These are phyloP conservation scores for Trissolcus brochymenae DNA, from an alignment of 2,888 invertebrate species.

Conservation along the genomic window DNA sequence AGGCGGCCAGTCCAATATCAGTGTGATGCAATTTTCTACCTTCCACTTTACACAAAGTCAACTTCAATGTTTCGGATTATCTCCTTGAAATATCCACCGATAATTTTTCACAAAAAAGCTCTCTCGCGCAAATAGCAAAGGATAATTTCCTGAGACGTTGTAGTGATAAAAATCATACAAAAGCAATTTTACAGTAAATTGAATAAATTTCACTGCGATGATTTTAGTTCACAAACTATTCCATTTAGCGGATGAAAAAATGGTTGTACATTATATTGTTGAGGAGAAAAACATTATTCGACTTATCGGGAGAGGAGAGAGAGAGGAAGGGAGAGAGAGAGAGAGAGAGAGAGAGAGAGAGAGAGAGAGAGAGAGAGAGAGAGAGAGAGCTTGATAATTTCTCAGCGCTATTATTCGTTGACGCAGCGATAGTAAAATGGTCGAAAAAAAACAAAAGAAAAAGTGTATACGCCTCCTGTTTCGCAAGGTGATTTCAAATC, in stretches of 20 bases:
- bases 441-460: constrained; percentile 7
- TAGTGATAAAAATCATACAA: constrained; percentile 34
- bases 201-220: constrained; percentile 31
- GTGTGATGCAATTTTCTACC: constrained; percentile 53
- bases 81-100: constrained; percentile 57
- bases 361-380: too few species aligned
- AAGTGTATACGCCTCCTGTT: constrained; percentile 11
- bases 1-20: constrained; percentile 56
- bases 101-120: constrained; percentile 48
- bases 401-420: constrained; percentile 1
- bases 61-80: constrained; percentile 61
- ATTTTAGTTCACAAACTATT: constrained; percentile 18
- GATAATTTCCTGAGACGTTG: constrained; percentile 35
- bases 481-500: constrained; percentile 19
- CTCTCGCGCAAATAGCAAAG: constrained; percentile 33
- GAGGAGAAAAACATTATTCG: constrained; percentile 11
- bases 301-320: constrained; percentile 6
- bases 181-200: constrained; percentile 47
- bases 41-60: constrained; percentile 58
- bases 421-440: constrained; percentile 26
- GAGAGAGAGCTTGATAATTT: not conserved
- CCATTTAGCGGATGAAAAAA: not conserved
- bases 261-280: not conserved
- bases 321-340: too few species aligned
- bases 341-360: too few species aligned